Evolutionary conservation across 2,888 invertebrate genomes (phyloP), one percentile per base, ranked within the genome.

Genomic region (Deroplatys truncata): DNA sequence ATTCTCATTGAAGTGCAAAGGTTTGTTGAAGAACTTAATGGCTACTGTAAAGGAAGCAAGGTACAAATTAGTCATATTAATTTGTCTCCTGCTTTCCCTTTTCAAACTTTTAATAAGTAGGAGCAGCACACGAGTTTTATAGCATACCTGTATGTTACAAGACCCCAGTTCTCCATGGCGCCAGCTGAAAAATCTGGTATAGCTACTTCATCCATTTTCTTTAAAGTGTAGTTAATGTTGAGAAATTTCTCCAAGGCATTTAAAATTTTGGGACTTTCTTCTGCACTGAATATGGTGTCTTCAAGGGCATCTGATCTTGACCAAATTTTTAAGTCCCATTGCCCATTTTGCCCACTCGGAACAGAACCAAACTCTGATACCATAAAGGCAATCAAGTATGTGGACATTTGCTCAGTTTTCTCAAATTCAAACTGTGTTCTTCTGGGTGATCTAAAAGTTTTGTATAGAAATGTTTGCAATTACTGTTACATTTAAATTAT

Each of bases 161-260:
- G 92, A 0, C 96, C 96, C 96, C 96, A 97, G 92, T 97, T 96
- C 93, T 97, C 96, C 96, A 97, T 97, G 90, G 98, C 96, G 28
- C 96, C 96, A 88, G 96, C 96, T 0, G 96, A 95, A 93, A 98
- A 98, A 92, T 97, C 96, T 0, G 97, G 97, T 88, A 98, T 95
- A 0, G 96, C 97, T 89, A 96, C 95, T 92, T 97, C 94, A 93
- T 98, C 98, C 92, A 96, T 92, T 92, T 97, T 96, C 84, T 94
- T 94, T 90, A 96, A 93, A 0, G 94, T 95, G 91, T 95, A 96
- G 0, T 94, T 93, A 13, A 95, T 93, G 9, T 94, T 94, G 90
- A 96, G 96, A 91, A 95, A 96, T 0, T 95, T 93, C 92, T 96
- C 96, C 91, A 95, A 95, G 91, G 93, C 95, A 0, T 94, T 93